Evolutionary conservation across 2,797 vertebrate genomes (phyloP).

Genomic region (Mionectes olivaceus): DNA sequence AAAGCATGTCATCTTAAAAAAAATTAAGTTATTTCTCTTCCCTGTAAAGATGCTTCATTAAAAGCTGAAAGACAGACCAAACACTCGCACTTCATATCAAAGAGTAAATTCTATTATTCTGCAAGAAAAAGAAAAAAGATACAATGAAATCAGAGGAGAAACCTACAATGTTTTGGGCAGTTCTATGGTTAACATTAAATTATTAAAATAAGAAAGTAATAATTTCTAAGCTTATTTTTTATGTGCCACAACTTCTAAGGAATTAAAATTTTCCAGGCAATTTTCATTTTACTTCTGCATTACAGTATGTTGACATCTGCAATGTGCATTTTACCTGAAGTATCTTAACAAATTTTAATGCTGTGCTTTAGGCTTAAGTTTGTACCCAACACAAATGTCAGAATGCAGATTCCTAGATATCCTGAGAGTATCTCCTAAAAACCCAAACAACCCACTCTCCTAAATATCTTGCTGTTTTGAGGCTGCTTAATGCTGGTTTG

Average conservation of each 20-base stretch:
- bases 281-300: neutral
- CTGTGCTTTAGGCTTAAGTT: neutral
- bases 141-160: neutral
- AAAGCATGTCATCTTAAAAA: neutral
- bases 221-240: neutral
- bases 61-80: neutral
- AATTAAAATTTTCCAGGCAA: neutral
- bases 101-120: neutral
- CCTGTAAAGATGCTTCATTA: slow-evolving; percentile 6
- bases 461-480: neutral
- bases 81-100: neutral
- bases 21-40: neutral
- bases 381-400: neutral
- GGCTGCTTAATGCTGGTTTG: neutral
- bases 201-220: neutral
- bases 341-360: neutral
- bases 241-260: neutral
- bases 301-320: neutral
- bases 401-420: neutral
- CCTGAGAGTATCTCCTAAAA: neutral
- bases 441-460: neutral
- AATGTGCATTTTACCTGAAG: neutral
- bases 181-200: neutral
- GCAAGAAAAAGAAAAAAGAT: neutral
- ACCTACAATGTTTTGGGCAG: neutral